Percentiles rank a stretch among this genome's conserved stretches.
Evolutionary conservation across 2,888 invertebrate species (phyloP).

Genomic region (Parnassius glacialis): DNA sequence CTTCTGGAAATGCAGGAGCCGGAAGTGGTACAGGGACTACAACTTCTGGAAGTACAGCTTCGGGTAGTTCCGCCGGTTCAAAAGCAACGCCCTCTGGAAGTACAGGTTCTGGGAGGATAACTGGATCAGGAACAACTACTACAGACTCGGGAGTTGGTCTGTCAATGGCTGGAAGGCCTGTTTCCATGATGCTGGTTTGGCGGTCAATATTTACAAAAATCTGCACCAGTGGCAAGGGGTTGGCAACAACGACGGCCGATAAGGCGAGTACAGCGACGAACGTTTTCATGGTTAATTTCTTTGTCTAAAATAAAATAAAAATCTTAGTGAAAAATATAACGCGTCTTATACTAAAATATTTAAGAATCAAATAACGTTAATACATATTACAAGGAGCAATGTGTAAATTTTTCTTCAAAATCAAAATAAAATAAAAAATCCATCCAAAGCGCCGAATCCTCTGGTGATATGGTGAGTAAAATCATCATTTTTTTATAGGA

Average conservation of each 20-base stretch:
- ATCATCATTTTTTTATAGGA: too few species aligned
- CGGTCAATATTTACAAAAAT: slow-evolving; percentile 46
- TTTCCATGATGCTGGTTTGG: slow-evolving; percentile 34
- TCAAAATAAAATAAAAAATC: too few species aligned
- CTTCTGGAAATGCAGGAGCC: slow-evolving; percentile 24
- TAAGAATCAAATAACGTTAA: too few species aligned
- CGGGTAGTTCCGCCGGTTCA: slow-evolving; percentile 24
- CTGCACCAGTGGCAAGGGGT: slow-evolving; percentile 51
- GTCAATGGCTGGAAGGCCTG: slow-evolving; percentile 27
- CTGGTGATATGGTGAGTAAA: too few species aligned
- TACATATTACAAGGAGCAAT: too few species aligned
- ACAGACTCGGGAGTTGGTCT: slow-evolving; percentile 6
- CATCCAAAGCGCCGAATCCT: too few species aligned
- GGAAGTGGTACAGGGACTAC: slow-evolving; percentile 27
- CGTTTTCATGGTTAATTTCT: slow-evolving; percentile 44
- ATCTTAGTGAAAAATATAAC: too few species aligned
- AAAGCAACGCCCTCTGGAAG: slow-evolving; percentile 22
- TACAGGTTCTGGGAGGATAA: slow-evolving; percentile 20
- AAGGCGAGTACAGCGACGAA: slow-evolving; percentile 48
- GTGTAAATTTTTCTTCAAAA: too few species aligned
- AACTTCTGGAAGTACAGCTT: slow-evolving; percentile 26
- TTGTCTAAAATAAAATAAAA: slow-evolving; percentile 23
- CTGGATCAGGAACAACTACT: slow-evolving; percentile 21
- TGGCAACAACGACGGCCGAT: slow-evolving; percentile 49
- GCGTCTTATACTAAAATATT: too few species aligned